Base-by-base conservation (phyloP, 37 sponge, comb jelly and placozoan species). In the Beroe forskalii region DNA sequence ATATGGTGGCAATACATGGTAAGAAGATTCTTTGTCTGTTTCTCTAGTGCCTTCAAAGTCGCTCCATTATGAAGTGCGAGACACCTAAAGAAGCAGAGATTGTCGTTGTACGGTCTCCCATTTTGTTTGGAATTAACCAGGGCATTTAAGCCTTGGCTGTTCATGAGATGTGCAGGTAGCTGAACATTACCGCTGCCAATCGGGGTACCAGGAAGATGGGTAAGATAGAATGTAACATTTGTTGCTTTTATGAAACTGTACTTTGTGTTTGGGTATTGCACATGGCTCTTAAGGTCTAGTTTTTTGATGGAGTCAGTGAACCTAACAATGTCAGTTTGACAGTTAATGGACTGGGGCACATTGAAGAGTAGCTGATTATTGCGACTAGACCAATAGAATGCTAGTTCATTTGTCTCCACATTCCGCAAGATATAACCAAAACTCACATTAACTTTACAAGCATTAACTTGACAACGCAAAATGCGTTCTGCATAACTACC, bases 41-140 rank as follows among this genome's bases (percentile, higher is more conserved):
- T 72, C 33, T 72, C 75, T 38, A 72, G 30, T 12, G 36, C 9
- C 36, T 23, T 32, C 37, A 36, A 19, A 19, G 28, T 20, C 19
- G 75, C 37, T 38, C 75, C 75, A 3, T 33, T 35, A 20, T 32
- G 38, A 3, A 72, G 75, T 35, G 75, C 75, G 9, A 72, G 9
- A 72, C 75, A 72, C 39, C 75, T 32, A 20, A 72, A 72, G 75
- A 72, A 72, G 30, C 75, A 72, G 28, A 38, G 9, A 22, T 72
- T 32, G 33, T 72, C 75, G 39, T 2, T 72, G 40, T 35, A 72
- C 6, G 75, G 75, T 37, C 33, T 28, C 8, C 75, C 75, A 24
- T 14, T 66, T 24, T 66, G 8, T 8, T 24, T 14, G 6, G 67
- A 66, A 66, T 55, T 63, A 8, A 55, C 17, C 17, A 19, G 17